Evolutionary conservation across 2,113 vertebrate genomes (phyloP).

Genomic region (Tringa solitaria): DNA sequence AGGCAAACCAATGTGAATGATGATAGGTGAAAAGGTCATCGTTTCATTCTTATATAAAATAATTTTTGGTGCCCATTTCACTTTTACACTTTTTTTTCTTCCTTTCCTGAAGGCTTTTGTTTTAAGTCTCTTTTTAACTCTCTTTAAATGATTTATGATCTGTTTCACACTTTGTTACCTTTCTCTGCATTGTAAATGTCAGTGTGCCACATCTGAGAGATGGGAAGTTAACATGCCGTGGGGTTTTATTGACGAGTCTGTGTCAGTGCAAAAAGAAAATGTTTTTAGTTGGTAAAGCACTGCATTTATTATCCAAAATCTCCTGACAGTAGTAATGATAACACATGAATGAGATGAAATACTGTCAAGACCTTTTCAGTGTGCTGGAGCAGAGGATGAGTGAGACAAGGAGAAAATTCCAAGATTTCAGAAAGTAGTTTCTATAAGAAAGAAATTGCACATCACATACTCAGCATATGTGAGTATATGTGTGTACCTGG

Average conservation of each 20-base stretch:
- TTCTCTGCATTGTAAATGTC: constrained; percentile 66
- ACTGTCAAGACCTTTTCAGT: constrained; percentile 36
- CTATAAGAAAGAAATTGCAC: background rate
- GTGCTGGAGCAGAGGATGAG: background rate
- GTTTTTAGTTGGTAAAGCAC: constrained; percentile 58
- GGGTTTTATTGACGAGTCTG: constrained; percentile 62
- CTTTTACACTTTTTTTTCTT: background rate
- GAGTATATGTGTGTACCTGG: background rate
- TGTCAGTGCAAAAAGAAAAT: constrained; percentile 34
- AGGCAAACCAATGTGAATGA: constrained; percentile 59
- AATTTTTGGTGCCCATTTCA: constrained; percentile 44
- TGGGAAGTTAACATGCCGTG: constrained; percentile 61
- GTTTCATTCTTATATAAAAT: constrained; percentile 58
- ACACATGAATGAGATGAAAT: constrained; percentile 55
- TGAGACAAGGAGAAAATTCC: background rate
- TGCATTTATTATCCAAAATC: constrained; percentile 67
- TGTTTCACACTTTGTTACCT: constrained; percentile 63
- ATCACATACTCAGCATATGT: background rate
- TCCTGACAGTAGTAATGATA: constrained; percentile 58
- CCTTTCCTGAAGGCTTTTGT: constrained; percentile 42
- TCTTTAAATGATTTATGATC: constrained; percentile 66
- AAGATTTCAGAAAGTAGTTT: constrained; percentile 7
- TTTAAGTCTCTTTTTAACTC: constrained; percentile 56
- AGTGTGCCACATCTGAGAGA: constrained; percentile 57
- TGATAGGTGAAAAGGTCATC: constrained; percentile 66